Conservation (phyloP, 2,888 invertebrate species). For the Dolichopus griseipennis region DNA sequence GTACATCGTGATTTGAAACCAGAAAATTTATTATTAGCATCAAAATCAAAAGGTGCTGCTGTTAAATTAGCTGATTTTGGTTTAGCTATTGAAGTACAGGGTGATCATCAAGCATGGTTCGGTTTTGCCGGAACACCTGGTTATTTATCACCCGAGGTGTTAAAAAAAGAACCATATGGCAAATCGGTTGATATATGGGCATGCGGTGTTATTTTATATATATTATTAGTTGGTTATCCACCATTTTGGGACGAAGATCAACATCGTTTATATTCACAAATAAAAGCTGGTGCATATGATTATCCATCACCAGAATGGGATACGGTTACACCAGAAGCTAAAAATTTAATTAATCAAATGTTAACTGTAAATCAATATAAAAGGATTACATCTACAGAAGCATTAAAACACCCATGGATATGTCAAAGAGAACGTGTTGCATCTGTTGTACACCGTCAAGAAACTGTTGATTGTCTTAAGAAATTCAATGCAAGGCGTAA, state of each 20-base stretch:
- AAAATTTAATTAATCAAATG: constrained; percentile 99
- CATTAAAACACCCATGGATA: constrained; percentile 99
- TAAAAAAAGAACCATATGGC: constrained; percentile 99
- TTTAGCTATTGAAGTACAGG: constrained; percentile 98
- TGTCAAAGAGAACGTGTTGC: constrained; percentile 99
- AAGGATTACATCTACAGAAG: constrained; percentile 96
- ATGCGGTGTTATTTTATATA: constrained; percentile 98
- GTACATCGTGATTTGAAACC: constrained; percentile 99
- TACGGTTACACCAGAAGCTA: constrained; percentile 98
- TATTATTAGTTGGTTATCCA: constrained; percentile 97
- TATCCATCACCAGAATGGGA: constrained; percentile 99
- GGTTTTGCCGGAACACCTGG: constrained; percentile 99
- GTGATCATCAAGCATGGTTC: constrained; percentile 98
- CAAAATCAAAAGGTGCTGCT: constrained; percentile 98
- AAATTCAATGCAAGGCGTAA: constrained; percentile 99
- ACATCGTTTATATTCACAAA: constrained; percentile 97
- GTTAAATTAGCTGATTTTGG: constrained; percentile 99
- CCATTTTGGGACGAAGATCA: constrained; percentile 99
- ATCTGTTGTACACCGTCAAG: constrained; percentile 97
- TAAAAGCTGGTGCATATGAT: constrained; percentile 99
- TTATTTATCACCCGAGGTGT: constrained; percentile 96
- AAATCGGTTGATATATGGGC: constrained; percentile 99
- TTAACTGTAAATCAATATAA: constrained; percentile 97
- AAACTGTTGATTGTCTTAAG: constrained; percentile 99
- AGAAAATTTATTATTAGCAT: constrained; percentile 96